Percentiles rank a stretch among this genome's conserved stretches.
phyloP scores from a whole-genome alignment of 2,113 vertebrate genomes.

The Bambusicola thoracicus region DNA sequence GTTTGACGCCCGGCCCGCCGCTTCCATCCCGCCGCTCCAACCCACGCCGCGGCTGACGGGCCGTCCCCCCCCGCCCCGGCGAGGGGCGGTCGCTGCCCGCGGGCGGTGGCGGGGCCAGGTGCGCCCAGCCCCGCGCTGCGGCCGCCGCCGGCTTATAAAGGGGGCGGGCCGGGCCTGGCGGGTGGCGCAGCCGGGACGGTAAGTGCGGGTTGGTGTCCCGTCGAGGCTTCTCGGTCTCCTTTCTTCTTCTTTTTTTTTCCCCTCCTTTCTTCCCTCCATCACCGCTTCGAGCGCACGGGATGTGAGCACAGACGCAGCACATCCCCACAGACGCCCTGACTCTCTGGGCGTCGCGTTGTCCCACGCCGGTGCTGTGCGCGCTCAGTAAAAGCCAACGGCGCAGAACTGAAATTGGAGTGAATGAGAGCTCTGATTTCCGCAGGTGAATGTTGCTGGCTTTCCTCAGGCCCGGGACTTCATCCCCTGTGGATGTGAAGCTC shows the following conservation, averaged over 20 bases:
- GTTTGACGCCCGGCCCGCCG: conserved; percentile 4
- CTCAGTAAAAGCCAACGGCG: background rate
- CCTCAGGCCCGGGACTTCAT: background rate
- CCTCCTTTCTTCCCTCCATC: background rate
- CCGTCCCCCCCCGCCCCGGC: too few species aligned
- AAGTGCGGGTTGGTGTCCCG: background rate
- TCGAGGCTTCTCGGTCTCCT: background rate
- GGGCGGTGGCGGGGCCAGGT: too few species aligned
- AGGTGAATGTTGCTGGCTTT: background rate
- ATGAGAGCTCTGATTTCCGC: background rate
- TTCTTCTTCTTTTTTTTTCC: background rate
- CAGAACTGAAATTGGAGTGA: background rate
- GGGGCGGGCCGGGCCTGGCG: too few species aligned
- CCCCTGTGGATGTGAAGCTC: background rate
- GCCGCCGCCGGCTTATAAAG: too few species aligned
- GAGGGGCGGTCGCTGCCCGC: too few species aligned
- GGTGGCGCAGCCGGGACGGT: background rate
- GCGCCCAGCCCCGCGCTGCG: too few species aligned
- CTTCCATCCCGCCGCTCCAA: conserved; percentile 52
- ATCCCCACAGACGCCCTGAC: background rate
- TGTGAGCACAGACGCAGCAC: background rate
- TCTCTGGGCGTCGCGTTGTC: background rate
- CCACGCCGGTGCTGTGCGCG: fast-evolving
- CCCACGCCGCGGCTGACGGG: too few species aligned
- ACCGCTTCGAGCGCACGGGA: fast-evolving